These are phyloP conservation scores for Gadopsis marmoratus DNA, from an alignment of 2,797 vertebrate species.

Conservation along the genomic window DNA sequence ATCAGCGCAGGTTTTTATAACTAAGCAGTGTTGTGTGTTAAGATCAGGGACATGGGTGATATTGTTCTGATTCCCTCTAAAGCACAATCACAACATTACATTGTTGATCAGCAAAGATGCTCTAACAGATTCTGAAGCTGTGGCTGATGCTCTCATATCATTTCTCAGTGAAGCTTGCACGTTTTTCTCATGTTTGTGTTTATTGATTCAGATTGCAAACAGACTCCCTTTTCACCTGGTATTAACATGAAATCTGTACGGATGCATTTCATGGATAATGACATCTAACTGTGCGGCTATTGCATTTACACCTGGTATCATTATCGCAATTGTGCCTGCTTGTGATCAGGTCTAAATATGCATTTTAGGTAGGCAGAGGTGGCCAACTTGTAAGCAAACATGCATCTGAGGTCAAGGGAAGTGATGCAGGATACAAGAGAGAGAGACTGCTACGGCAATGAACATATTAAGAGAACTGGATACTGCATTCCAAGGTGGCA, in stretches of 20 bases:
- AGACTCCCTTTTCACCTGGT: neutral
- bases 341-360: slow-evolving; percentile 25
- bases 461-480: neutral
- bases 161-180: slow-evolving; percentile 20
- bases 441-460: neutral
- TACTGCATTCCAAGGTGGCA: neutral
- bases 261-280: slow-evolving; percentile 7
- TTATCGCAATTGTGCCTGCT: neutral
- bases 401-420: neutral
- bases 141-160: slow-evolving; percentile 9
- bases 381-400: slow-evolving; percentile 4
- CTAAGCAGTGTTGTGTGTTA: slow-evolving; percentile 25
- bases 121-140: slow-evolving; percentile 25
- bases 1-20: slow-evolving; percentile 45
- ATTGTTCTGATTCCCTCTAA: slow-evolving; percentile 46
- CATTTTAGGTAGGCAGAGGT: slow-evolving; percentile 12
- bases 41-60: slow-evolving; percentile 51
- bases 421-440: neutral
- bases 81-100: slow-evolving; percentile 48
- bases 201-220: slow-evolving; percentile 22
- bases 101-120: slow-evolving; percentile 52
- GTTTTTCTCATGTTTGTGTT: slow-evolving; percentile 36
- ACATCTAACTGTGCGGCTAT: slow-evolving; percentile 10
- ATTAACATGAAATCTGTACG: slow-evolving; percentile 2
- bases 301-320: slow-evolving; percentile 10